phyloP scores from a whole-genome alignment of 2,113 vertebrate species.

The Oostethus manadensis region DNA sequence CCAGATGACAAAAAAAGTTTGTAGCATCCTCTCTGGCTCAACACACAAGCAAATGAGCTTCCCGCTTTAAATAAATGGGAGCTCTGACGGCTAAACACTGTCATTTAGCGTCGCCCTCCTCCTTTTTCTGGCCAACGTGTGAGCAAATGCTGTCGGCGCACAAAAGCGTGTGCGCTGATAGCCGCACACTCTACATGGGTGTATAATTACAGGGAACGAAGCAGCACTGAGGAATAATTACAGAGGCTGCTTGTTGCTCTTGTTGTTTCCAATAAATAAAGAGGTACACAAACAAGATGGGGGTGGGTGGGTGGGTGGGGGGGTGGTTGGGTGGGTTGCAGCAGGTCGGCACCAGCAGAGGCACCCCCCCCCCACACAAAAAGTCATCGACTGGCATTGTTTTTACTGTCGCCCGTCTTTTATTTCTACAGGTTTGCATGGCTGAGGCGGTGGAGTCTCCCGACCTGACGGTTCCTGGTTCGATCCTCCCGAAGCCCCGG shows the following conservation, averaged over 20 bases:
- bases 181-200: slow-evolving; percentile 37
- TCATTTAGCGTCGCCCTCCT: slow-evolving; percentile 58
- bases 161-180: slow-evolving; percentile 6
- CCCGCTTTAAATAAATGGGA: slow-evolving; percentile 58
- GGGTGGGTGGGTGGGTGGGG: no score
- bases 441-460: no score
- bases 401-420: no score
- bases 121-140: slow-evolving; percentile 21
- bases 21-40: slow-evolving; percentile 26
- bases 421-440: background rate
- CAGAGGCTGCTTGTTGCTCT: slow-evolving; percentile 59
- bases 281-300: slow-evolving; percentile 59
- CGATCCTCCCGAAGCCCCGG: no score
- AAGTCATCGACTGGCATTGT: no score
- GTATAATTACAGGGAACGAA: slow-evolving; percentile 68
- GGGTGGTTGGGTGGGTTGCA: no score
- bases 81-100: slow-evolving; percentile 58
- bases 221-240: slow-evolving; percentile 71
- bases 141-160: slow-evolving; percentile 33
- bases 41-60: slow-evolving; percentile 34
- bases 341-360: no score
- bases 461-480: no score
- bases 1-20: slow-evolving; percentile 9
- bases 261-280: slow-evolving; percentile 67
- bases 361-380: no score